Conservation (phyloP, 53 echinoderm and acorn worm genomes). For the Antedon mediterranea region DNA sequence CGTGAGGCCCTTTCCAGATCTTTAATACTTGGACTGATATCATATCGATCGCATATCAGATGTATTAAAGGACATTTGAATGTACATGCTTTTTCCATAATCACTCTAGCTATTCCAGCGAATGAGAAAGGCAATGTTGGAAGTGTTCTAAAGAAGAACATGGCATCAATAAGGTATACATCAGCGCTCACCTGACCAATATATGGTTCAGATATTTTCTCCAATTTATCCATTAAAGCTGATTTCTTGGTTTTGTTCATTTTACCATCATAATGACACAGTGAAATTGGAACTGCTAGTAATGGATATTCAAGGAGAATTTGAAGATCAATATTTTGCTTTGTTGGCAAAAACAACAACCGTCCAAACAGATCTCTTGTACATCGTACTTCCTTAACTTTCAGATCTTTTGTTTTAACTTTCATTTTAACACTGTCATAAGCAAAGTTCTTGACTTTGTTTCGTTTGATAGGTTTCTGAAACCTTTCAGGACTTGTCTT, state of each 20-base stretch:
- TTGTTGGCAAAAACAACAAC: neutral
- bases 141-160: slow-evolving; percentile 7
- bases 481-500: too few species aligned
- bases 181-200: too few species aligned
- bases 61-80: too few species aligned
- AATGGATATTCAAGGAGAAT: slow-evolving; percentile 14
- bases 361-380: slow-evolving; percentile 9
- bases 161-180: slow-evolving; percentile 10
- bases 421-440: neutral
- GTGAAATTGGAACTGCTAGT: slow-evolving; percentile 10
- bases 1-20: too few species aligned
- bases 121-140: slow-evolving; percentile 9
- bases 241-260: slow-evolving; percentile 18
- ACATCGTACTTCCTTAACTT: too few species aligned
- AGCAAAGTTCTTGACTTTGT: neutral
- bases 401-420: too few species aligned
- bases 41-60: too few species aligned
- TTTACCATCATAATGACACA: slow-evolving; percentile 12
- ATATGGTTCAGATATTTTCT: too few species aligned
- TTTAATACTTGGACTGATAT: too few species aligned
- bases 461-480: too few species aligned
- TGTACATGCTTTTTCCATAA: neutral
- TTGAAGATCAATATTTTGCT: slow-evolving; percentile 16
- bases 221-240: neutral
- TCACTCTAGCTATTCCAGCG: slow-evolving; percentile 1